Evolutionary conservation across 2,113 vertebrate genomes (phyloP).

Genomic region (Empidonax alnorum): DNA sequence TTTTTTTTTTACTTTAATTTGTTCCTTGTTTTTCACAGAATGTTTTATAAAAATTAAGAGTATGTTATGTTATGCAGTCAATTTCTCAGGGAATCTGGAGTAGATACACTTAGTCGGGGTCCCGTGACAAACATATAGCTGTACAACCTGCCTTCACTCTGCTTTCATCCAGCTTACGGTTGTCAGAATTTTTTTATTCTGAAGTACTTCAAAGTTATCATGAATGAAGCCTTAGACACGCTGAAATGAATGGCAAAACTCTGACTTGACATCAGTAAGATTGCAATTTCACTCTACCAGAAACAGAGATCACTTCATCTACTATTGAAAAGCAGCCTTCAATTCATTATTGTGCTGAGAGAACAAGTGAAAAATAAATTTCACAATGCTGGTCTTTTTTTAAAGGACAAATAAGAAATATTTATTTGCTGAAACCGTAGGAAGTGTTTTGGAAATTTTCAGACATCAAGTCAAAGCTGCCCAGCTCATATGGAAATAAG

Average conservation of each 20-base stretch:
- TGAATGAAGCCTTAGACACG: conserved; percentile 6
- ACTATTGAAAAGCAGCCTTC: not conserved
- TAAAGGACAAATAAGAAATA: not conserved
- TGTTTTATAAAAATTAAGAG: not conserved
- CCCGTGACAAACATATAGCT: not conserved
- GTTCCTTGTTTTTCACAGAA: not conserved
- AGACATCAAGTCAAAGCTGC: not conserved
- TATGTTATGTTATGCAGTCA: fast-evolving
- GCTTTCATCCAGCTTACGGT: not conserved
- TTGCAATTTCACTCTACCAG: conserved; percentile 38
- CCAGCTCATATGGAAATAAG: not conserved
- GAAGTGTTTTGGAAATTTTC: conserved; percentile 1
- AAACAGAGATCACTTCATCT: conserved; percentile 32
- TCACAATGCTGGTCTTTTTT: not conserved
- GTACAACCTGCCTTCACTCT: not conserved
- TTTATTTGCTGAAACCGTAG: conserved; percentile 9
- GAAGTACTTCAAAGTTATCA: conserved; percentile 24
- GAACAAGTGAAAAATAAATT: conserved; percentile 19
- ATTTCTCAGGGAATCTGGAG: not conserved
- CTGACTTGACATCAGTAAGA: conserved; percentile 3
- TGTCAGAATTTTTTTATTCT: conserved; percentile 40
- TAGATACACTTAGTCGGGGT: not conserved
- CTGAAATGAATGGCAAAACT: conserved; percentile 36
- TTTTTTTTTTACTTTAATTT: not conserved
- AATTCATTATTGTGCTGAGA: not conserved